Conservation (phyloP, 2,113 vertebrate genomes). For the Cephalopterus ornatus region DNA sequence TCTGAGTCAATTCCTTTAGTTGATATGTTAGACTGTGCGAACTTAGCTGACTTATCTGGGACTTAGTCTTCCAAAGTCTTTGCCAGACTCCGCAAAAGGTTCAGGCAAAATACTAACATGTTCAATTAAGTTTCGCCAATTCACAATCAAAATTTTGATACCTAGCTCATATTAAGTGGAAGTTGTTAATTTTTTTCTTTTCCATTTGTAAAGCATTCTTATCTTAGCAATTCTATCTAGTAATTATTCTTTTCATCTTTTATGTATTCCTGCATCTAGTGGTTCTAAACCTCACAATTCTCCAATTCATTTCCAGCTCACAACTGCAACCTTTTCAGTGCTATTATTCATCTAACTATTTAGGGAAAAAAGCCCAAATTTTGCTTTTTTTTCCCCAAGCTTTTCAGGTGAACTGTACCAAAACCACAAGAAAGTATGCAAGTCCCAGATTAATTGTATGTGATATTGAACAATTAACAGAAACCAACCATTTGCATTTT, state of each 20-base stretch:
- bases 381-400: conserved; percentile 18
- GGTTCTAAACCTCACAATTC: not conserved
- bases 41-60: not conserved
- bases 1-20: not conserved
- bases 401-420: conserved; percentile 58
- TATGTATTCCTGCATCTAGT: not conserved
- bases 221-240: not conserved
- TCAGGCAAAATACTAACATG: not conserved
- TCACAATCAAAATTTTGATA: not conserved
- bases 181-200: not conserved
- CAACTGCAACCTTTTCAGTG: conserved; percentile 1
- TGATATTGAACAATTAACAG: conserved; percentile 91
- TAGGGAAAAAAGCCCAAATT: not conserved
- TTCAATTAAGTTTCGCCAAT: not conserved
- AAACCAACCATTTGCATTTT: conserved; percentile 97
- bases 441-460: conserved; percentile 84
- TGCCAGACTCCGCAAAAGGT: not conserved
- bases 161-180: not conserved
- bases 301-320: not conserved
- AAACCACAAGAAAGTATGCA: conserved; percentile 63
- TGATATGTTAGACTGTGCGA: not conserved
- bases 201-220: not conserved
- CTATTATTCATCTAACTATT: not conserved
- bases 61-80: not conserved
- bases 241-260: not conserved